Conservation (phyloP, 2,888 invertebrate genomes). For the Aproaerema taeniolella region DNA sequence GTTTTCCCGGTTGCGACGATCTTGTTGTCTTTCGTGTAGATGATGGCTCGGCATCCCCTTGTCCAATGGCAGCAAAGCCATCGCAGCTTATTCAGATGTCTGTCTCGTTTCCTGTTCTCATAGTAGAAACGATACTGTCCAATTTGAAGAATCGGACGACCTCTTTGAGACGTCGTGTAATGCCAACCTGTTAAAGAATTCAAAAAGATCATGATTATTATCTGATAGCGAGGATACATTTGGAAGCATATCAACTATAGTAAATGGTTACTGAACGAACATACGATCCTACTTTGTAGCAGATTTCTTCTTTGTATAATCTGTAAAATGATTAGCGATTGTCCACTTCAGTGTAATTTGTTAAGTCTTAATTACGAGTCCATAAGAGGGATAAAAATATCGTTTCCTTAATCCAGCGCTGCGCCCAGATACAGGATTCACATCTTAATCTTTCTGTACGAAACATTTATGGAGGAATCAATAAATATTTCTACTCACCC, state of each 20-base stretch:
- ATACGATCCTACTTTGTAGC: not conserved
- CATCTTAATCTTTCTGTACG: no score
- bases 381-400: no score
- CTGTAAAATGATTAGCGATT: not conserved
- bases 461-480: no score
- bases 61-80: constrained; percentile 1
- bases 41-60: constrained; percentile 19
- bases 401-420: no score
- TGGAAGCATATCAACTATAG: not conserved
- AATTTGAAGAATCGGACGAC: not conserved
- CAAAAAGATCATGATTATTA: no score
- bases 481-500: no score
- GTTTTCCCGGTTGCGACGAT: constrained; percentile 36
- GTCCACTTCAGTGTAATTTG: not conserved
- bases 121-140: not conserved
- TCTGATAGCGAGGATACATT: no score
- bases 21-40: constrained; percentile 39
- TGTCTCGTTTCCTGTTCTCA: not conserved
- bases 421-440: no score
- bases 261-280: not conserved
- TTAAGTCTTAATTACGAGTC: no score
- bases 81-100: not conserved
- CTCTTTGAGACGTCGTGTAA: not conserved
- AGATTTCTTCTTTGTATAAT: not conserved
- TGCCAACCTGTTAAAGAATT: not conserved